phyloP scores from a whole-genome alignment of 2,113 vertebrate species.

The Actinemys pallida region DNA sequence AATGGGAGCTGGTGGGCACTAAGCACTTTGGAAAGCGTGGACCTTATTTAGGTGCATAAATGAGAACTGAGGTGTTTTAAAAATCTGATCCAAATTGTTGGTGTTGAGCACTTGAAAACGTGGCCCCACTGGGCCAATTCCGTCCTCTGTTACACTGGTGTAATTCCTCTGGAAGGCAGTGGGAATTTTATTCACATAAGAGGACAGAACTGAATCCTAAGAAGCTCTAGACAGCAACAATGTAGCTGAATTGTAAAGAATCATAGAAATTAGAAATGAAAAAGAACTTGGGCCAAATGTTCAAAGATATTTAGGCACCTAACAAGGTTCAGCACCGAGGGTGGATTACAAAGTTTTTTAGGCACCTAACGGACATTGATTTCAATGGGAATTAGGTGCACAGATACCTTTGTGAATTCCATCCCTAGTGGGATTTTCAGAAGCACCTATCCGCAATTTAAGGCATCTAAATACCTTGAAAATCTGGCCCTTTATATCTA shows the following conservation, averaged over 20 bases:
- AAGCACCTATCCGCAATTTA: background rate
- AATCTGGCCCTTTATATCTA: background rate
- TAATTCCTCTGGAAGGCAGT: accelerated
- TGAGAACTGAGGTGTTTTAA: background rate
- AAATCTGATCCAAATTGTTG: background rate
- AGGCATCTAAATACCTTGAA: background rate
- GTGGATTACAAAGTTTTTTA: background rate
- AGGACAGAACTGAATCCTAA: background rate
- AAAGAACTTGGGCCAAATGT: background rate
- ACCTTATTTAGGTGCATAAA: background rate
- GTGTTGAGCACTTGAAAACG: background rate
- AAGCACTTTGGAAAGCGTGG: background rate
- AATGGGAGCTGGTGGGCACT: background rate
- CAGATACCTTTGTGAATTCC: background rate
- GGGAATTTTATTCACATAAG: background rate
- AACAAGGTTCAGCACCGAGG: background rate
- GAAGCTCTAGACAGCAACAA: background rate
- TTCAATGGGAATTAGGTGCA: background rate
- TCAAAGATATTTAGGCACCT: background rate
- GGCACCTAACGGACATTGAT: background rate
- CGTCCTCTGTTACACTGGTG: background rate
- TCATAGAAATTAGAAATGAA: background rate
- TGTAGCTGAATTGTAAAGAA: background rate
- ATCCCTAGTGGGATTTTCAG: background rate
- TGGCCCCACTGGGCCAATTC: background rate